Evolutionary conservation across 2,797 vertebrate species (phyloP), one percentile per base, ranked within the genome.

Genomic region (Gymnoscopelus braueri): DNA sequence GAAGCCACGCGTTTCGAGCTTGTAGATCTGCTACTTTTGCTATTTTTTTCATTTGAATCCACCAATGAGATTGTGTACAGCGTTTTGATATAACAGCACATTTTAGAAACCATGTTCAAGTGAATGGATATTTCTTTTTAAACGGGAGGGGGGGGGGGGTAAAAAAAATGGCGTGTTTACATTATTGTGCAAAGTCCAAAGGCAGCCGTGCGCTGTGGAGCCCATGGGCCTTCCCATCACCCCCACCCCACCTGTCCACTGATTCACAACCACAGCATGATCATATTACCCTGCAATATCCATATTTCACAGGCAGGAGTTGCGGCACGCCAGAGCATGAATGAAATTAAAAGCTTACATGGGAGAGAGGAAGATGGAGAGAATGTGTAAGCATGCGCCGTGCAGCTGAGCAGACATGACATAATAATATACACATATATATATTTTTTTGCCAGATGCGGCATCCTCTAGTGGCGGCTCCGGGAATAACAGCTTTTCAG

Each of bases 391-490:
- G 53, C 54, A 49, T 67, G 60, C 24, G 39, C 53, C 9, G 26
- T 64, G 62, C 26, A 50, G 44, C 32, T 6, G 9, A 23, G 0
- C 44, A 0, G 32, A 29, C 14, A 5, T 4, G 24, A 60, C 19
- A 44, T 44, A 44, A 44, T 44, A 9, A 0, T 6, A 6, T 10
- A 10, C 0, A 44, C 8, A 8, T 44, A 44, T 35, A n/a, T n/a
- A 35, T 35, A 5, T n/a, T 12, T 44, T n/a, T 32, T 14, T 59
- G 48, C 51, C 68, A 23, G 13, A 2, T 19, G 9, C 54, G 3
- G 62, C 67, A 47, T 24, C 78, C 76, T 73, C 81, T 68, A 69
- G 74, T 80, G 82, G 69, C 12, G 0, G 29, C 13, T 2, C 12
- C 0, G 19, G 67, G 19, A 56, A 15, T 29, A n/a, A 2, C 6